Base-by-base conservation (phyloP, 2,797 vertebrate species). In the Sphenodon punctatus region DNA sequence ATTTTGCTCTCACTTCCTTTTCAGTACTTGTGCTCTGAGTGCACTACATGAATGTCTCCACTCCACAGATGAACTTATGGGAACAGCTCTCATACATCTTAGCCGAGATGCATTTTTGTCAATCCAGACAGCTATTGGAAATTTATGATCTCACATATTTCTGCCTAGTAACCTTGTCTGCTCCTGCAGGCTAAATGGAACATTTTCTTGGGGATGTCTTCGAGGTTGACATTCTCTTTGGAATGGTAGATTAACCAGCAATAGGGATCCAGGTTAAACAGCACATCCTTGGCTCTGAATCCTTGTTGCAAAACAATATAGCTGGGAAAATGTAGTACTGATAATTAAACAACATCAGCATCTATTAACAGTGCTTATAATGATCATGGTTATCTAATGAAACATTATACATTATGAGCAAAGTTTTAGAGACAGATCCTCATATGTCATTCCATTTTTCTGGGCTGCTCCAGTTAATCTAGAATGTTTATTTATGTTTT, bases 1-100 rank as follows among this genome's bases (percentile, higher is more conserved):
- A 80, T 90, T 94, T 92, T 69, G 75, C 46, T 72, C 83, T 83
- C 80, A 56, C 82, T 85, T 70, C 65, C 65, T 90, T 84, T 78
- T 43, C 19, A 65, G 49, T 73, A 19, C 60, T 67, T 77, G 41
- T 36, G 8, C 6, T 67, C 71, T 61, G 83, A 85, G 75, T 38
- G 41, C 20, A 48, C 12, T 56, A 22, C 45, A n/a, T 41, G 38
- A 68, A 23, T 60, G 84, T 64, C 84, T 39, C 42, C 38, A 0
- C 5, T 70, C 43, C 49, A 6, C 53, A n/a, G 30, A 68, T 49
- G 67, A 67, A 2, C 25, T 48, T 46, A 13, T 14, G n/a, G 23
- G 22, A 2, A 17, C 30, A 81, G 39, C 27, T 55, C 61, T 20
- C 60, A 85, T 87, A 53, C 27, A 73, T 73, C 55, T 85, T 84